These are phyloP conservation scores for Lypha dubia DNA, from an alignment of 2,888 invertebrate species.

Conservation along the genomic window DNA sequence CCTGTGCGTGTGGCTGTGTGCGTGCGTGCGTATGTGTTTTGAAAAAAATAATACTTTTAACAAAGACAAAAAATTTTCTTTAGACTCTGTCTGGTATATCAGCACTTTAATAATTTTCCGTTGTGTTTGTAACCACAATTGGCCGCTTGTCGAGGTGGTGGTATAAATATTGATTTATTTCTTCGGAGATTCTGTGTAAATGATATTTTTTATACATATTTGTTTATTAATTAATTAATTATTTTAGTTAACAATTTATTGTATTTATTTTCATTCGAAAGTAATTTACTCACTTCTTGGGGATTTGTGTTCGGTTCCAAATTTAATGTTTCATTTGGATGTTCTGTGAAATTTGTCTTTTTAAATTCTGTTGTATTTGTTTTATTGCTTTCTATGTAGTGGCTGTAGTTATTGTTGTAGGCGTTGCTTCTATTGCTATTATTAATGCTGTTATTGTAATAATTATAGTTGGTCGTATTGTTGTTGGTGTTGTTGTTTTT, in stretches of 20 bases:
- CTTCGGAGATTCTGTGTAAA: constrained; percentile 47
- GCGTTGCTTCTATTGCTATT: not conserved
- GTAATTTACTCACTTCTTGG: constrained; percentile 51
- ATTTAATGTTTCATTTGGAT: constrained; percentile 50
- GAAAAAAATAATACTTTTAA: not conserved
- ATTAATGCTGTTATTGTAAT: constrained; percentile 16
- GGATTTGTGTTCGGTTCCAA: constrained; percentile 53
- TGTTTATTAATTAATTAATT: constrained; percentile 5
- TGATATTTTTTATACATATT: too few species aligned
- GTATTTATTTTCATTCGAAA: not conserved
- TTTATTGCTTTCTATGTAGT: not conserved
- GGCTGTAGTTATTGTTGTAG: constrained; percentile 1
- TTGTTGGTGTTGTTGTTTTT: not conserved
- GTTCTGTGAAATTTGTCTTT: not conserved
- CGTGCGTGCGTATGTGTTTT: not conserved
- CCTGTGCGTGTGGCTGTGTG: not conserved
- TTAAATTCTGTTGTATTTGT: constrained; percentile 5
- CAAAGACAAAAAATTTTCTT: constrained; percentile 6
- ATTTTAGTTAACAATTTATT: not conserved
- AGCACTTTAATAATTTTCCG: constrained; percentile 62
- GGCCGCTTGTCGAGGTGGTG: constrained; percentile 55
- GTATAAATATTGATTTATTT: constrained; percentile 67
- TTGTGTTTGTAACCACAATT: constrained; percentile 67
- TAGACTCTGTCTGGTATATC: not conserved
- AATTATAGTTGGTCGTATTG: constrained; percentile 19